A percentile compares a stretch with the other conserved stretches of the same genome.
These are phyloP conservation scores for Lypha dubia DNA, from an alignment of 2,888 invertebrate species.

Conservation along the genomic window DNA sequence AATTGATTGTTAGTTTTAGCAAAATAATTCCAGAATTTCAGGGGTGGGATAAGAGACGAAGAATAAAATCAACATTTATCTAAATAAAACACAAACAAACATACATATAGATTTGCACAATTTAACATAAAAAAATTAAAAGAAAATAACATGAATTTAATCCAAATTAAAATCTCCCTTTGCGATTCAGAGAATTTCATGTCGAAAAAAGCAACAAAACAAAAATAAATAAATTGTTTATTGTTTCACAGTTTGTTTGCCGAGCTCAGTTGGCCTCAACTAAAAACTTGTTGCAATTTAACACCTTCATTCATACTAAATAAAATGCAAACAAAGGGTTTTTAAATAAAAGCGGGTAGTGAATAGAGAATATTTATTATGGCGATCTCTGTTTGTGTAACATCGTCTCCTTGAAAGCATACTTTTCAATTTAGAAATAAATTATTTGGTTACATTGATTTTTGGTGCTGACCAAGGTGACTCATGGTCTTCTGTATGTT, in stretches of 20 bases:
- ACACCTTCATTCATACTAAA: slow-evolving; percentile 59
- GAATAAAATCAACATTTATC: slow-evolving; percentile 13
- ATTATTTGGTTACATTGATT: too few relatives aligned
- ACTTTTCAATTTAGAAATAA: too few relatives aligned
- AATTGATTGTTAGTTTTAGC: slow-evolving; percentile 62
- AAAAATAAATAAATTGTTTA: slow-evolving; percentile 11
- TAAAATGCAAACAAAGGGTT: slow-evolving; percentile 4
- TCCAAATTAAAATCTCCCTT: slow-evolving; percentile 40
- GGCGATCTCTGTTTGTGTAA: neutral
- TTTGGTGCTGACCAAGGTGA: too few relatives aligned
- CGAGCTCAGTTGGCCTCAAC: slow-evolving; percentile 14
- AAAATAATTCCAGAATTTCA: slow-evolving; percentile 48
- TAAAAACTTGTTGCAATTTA: slow-evolving; percentile 65
- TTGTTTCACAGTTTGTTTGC: slow-evolving; percentile 14
- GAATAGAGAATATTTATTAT: neutral
- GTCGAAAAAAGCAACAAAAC: neutral
- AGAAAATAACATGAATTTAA: slow-evolving; percentile 23
- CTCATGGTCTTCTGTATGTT: too few relatives aligned
- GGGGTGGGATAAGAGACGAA: neutral
- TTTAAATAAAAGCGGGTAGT: neutral
- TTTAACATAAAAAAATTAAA: neutral
- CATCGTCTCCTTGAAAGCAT: too few relatives aligned
- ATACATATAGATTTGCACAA: neutral
- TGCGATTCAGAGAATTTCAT: slow-evolving; percentile 14
- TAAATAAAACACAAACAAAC: neutral